Conservation (phyloP, 2,113 vertebrate genomes). For the Chloropsis hardwickii region DNA sequence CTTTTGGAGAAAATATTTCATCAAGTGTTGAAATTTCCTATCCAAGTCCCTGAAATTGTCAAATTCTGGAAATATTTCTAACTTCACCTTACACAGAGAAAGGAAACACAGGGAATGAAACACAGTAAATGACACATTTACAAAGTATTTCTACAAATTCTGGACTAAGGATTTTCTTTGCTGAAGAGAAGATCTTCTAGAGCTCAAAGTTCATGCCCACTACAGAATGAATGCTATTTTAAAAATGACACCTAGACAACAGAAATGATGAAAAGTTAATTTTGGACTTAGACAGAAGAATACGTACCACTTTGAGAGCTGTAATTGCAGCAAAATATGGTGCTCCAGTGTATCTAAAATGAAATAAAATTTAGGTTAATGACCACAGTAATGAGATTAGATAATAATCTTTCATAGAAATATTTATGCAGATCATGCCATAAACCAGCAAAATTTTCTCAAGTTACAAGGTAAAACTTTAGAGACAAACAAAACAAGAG, state of each 20-base stretch:
- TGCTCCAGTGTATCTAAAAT: constrained; percentile 91
- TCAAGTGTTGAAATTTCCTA: neutral
- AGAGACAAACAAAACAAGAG: neutral
- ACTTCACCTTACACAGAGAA: neutral
- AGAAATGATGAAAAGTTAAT: neutral
- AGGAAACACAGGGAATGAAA: neutral
- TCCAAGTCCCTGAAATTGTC: neutral
- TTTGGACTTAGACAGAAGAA: neutral
- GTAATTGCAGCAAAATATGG: constrained; percentile 97
- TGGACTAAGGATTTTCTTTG: neutral
- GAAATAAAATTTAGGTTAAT: neutral
- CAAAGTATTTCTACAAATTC: neutral
- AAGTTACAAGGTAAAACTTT: neutral
- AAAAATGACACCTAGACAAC: neutral
- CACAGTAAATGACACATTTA: neutral
- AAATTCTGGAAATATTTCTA: neutral
- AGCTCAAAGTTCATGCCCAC: neutral
- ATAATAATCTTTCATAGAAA: neutral
- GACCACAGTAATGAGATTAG: neutral
- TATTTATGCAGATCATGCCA: neutral
- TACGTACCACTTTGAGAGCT: constrained; percentile 92
- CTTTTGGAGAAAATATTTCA: neutral
- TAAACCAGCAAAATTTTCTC: neutral
- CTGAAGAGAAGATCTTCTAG: neutral
- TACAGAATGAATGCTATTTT: neutral